Percentiles rank a stretch among this genome's conserved stretches.
These are phyloP conservation scores for Andrena marginata DNA, from an alignment of 2,888 invertebrate species.

Conservation along the genomic window DNA sequence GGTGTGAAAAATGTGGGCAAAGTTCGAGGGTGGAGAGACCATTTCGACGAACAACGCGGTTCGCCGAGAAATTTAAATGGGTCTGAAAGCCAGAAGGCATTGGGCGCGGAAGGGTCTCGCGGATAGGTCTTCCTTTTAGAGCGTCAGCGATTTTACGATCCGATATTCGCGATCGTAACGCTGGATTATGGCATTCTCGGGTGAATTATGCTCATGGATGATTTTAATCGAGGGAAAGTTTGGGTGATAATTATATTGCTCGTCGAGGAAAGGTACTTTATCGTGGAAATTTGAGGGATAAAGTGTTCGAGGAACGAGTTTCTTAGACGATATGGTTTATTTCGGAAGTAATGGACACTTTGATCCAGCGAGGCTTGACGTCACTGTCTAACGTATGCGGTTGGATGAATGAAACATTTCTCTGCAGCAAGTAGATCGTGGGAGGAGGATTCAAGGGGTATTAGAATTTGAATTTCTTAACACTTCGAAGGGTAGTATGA, in stretches of 20 bases:
- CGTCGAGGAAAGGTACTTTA: too few relatives aligned
- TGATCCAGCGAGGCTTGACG: conserved; percentile 51
- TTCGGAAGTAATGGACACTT: conserved; percentile 36
- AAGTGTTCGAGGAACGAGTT: conserved; percentile 11
- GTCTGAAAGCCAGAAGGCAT: not conserved
- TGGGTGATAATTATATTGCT: too few relatives aligned
- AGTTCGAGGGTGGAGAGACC: not conserved
- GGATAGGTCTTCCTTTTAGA: not conserved
- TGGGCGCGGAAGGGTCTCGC: not conserved
- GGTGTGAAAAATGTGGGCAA: conserved; percentile 16
- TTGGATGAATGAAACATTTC: conserved; percentile 68
- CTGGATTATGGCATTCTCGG: not conserved
- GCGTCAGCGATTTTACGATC: not conserved
- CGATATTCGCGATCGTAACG: not conserved
- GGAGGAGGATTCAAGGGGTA: conserved; percentile 47
- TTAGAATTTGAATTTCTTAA: conserved; percentile 67
- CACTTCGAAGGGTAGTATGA: conserved; percentile 22
- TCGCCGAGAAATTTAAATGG: conserved; percentile 16
- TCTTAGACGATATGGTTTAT: not conserved
- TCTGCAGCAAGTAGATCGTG: conserved; percentile 41
- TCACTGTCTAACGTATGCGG: conserved; percentile 7
- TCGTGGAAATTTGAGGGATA: not conserved
- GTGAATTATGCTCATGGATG: not conserved
- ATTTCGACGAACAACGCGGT: not conserved
- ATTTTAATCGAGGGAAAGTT: too few relatives aligned